A percentile compares a stretch with the other conserved stretches of the same genome.
These are phyloP conservation scores for Brienomyrus brachyistius DNA, from an alignment of 2,113 vertebrate genomes.

Conservation along the genomic window DNA sequence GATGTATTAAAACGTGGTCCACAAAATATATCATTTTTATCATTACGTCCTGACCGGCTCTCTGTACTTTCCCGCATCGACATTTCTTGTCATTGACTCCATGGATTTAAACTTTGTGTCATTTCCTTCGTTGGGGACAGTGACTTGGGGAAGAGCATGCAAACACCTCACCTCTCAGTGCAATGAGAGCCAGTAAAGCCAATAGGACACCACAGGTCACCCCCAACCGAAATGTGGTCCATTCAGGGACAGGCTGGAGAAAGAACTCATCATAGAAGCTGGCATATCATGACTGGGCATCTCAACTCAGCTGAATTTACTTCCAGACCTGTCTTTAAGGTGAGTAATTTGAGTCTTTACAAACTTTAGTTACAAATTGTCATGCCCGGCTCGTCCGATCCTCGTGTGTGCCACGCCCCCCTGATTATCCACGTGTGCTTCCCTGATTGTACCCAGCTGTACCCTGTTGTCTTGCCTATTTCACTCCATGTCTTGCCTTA, in stretches of 20 bases:
- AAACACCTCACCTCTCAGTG: conserved; percentile 32
- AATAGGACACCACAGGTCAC: conserved; percentile 37
- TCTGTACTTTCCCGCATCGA: background rate
- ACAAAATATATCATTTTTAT: background rate
- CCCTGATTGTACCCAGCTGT: too few species aligned
- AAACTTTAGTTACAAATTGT: background rate
- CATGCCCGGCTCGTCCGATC: too few species aligned
- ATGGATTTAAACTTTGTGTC: background rate
- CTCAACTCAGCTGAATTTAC: background rate
- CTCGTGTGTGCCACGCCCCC: too few species aligned
- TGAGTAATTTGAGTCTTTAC: background rate
- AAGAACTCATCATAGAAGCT: background rate
- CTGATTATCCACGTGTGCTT: too few species aligned
- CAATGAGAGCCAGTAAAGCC: conserved; percentile 31
- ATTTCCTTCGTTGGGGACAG: background rate
- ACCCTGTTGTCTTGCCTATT: too few species aligned
- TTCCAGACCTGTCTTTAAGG: background rate
- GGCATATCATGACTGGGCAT: background rate
- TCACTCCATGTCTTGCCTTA: too few species aligned
- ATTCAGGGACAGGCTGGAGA: conserved; percentile 27
- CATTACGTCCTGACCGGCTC: background rate
- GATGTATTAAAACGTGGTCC: background rate
- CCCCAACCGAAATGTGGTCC: conserved; percentile 42
- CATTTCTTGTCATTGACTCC: background rate
- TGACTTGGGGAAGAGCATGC: background rate